Base-by-base conservation (phyloP, 1,140 invertebrate genomes). In the Neotoxoptera formosana region DNA sequence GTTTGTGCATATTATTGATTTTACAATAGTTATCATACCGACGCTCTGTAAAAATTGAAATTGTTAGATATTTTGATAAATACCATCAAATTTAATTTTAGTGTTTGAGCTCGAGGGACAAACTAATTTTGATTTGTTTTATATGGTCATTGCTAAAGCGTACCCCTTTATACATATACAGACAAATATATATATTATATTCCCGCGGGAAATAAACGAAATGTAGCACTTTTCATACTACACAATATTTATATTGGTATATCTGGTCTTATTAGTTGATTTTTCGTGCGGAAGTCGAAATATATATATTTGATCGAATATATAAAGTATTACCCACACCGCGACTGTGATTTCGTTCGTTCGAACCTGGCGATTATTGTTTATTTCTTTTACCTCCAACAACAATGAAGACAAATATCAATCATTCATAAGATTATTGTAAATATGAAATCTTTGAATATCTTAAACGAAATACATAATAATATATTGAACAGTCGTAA, bases 121-220 rank as follows among this genome's bases (percentile, higher is more conserved):
- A 36, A 20, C 47, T 51, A 88, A 56, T 90, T 90, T 90, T 56
- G 88, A 90, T 53, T 56, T 36, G 21, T 56, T 34, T 36, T 51
- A 14, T 90, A 56, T 56, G 51, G 51, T 41, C 51, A 56, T 45
- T 56, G 88, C 48, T 90, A 87, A 47, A 47, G 45, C 47, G 48
- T 41, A 25, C 34, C 87, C n/a, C n/a, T n/a, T n/a, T n/a, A n/a
- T 3, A 23, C 30, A 83, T 9, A 47, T 23, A 86, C 45, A 87
- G 86, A 48, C 30, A 48, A 34, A n/a, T 48, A 14, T 23, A 87
- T 48, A 51, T 48, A 56, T 23, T 48, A 56, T 23, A 53, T 56
- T 90, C 88, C 51, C 34, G 4, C 14, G 88, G 88, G 88, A 90
- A 90, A 90, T 90, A 90, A 53, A 90, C 88, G 34, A 90, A 90